Conservation (phyloP, 1,140 invertebrate species). For the Heliconius himera region DNA sequence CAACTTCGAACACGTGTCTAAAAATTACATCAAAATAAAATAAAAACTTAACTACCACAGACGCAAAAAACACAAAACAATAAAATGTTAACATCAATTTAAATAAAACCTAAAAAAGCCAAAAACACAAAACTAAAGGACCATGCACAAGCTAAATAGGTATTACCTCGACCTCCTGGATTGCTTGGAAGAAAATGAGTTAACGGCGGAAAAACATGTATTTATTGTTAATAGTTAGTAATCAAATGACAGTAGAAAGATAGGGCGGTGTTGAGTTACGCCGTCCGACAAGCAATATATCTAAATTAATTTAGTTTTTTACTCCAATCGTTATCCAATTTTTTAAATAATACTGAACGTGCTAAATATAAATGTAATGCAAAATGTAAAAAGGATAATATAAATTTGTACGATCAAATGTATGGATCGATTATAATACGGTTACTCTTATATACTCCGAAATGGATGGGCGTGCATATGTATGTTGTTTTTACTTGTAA, state of each 20-base stretch:
- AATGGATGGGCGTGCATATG: background rate
- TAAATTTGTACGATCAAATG: background rate
- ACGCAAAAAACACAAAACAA: background rate
- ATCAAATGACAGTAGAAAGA: background rate
- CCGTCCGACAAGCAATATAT: background rate
- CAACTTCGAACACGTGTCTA: background rate
- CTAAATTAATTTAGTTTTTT: background rate
- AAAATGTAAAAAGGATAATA: background rate
- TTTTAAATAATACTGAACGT: background rate
- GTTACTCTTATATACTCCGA: background rate
- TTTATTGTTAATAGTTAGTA: background rate
- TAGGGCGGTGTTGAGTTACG: background rate
- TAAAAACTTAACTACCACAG: background rate
- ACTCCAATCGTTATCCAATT: background rate
- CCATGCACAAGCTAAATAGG: slow-evolving; percentile 25
- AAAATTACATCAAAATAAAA: background rate
- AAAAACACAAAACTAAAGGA: slow-evolving; percentile 15
- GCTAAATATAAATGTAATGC: background rate
- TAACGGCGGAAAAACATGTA: background rate
- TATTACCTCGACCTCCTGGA: slow-evolving; percentile 28
- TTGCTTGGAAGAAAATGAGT: slow-evolving; percentile 24
- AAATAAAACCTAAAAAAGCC: background rate
- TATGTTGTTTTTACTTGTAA: background rate
- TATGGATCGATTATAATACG: background rate
- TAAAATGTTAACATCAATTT: background rate